Base-by-base conservation (phyloP, 1,140 invertebrate species). In the Caenorhabditis latens region DNA sequence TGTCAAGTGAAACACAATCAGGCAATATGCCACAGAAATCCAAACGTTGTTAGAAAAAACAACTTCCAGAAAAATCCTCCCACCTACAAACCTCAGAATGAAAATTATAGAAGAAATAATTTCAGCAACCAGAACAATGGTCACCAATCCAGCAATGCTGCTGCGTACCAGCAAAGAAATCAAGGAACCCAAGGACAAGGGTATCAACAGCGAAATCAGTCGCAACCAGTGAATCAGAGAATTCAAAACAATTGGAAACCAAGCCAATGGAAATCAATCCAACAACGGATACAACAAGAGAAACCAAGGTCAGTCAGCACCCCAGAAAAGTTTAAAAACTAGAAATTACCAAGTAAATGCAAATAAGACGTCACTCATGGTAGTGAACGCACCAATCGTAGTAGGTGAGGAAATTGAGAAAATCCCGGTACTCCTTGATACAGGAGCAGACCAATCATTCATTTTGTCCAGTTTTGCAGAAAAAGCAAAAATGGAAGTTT, bases 381-480 rank as follows among this genome's bases (percentile, higher is more conserved):
- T 63, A 9, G 58, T 21, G 8, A 63, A 63, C 58, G 58, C 58
- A 24, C 58, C 58, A 24, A 63, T 63, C 7, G 7, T 32, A 63
- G n/a, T 32, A 9, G 13, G 24, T 32, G 58, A 63, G 7, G 13
- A 24, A 24, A 32, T 32, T 32, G 58, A 63, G 32, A 32, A 11
- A 24, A 63, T 32, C 2, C 58, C 58, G 7, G 58, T 63, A 24
- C 58, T 63, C 24, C 24, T 63, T 9, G 58, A 63, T 14, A 9
- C 58, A 63, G 58, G 58, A 63, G n/a, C 58, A 24, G 58, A 63
- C 13, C n/a, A 32, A 63, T 63, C 58, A 6, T 63, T 63, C 24
- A 14, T 63, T 9, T 32, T 63, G 6, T 24, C 58, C 32, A 32
- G 24, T 32, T 63, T 63, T 14, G 58, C 58, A n/a, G 58, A 63